phyloP scores from a whole-genome alignment of 1,140 invertebrate genomes.

The Drosophila ercepeae region DNA sequence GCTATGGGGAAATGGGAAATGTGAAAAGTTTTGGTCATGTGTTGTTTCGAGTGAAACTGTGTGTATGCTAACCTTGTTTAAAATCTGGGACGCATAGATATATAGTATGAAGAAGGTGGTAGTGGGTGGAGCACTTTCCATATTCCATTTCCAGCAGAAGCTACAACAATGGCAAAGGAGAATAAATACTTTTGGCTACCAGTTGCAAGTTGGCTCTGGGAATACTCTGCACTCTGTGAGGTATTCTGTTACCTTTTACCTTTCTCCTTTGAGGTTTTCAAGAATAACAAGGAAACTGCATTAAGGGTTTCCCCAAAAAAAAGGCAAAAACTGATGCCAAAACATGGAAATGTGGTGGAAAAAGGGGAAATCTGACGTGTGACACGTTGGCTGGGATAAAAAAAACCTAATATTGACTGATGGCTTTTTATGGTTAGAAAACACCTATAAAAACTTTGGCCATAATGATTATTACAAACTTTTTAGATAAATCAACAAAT shows the following conservation, averaged over 20 bases:
- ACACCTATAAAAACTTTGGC: background rate
- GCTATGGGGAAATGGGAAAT: slow-evolving; percentile 43
- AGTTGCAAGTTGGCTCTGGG: slow-evolving; percentile 12
- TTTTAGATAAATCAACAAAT: background rate
- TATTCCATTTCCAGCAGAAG: slow-evolving; percentile 14
- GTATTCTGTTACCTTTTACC: slow-evolving; percentile 18
- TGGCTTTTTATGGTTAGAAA: background rate
- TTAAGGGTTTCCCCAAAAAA: slow-evolving; percentile 13
- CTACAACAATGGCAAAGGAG: slow-evolving; percentile 6
- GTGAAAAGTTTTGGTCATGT: slow-evolving; percentile 47
- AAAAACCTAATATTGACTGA: slow-evolving; percentile 2
- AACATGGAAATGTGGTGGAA: background rate
- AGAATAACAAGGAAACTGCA: slow-evolving; percentile 47
- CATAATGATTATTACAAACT: background rate
- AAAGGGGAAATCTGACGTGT: background rate
- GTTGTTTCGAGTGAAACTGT: slow-evolving; percentile 15
- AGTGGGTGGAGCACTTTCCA: background rate
- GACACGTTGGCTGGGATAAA: background rate
- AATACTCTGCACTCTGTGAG: slow-evolving; percentile 34
- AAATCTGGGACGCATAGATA: slow-evolving; percentile 58
- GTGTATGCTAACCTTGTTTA: slow-evolving; percentile 45
- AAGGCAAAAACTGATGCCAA: too few species aligned
- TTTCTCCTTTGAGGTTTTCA: slow-evolving; percentile 7
- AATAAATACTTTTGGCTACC: slow-evolving; percentile 20
- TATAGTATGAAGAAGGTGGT: background rate